Evolutionary conservation across 2,888 invertebrate genomes (phyloP).

Genomic region (Amiota communis): DNA sequence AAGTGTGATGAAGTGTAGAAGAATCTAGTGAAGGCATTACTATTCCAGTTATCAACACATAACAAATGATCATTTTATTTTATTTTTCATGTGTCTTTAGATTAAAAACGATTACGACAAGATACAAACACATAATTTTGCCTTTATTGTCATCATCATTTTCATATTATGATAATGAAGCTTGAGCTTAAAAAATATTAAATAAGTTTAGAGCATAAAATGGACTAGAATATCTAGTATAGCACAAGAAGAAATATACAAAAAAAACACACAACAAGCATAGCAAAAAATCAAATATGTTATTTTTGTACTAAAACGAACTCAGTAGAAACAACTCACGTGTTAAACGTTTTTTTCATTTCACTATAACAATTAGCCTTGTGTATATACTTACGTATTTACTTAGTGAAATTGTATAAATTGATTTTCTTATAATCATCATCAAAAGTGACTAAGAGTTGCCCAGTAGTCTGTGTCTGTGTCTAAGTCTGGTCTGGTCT

Average conservation of each 20-base stretch:
- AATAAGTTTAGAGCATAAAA: neutral
- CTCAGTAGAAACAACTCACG: neutral
- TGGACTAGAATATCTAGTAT: neutral
- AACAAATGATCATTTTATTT: constrained; percentile 34
- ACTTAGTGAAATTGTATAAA: neutral
- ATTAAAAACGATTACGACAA: constrained; percentile 46
- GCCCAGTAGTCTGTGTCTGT: neutral
- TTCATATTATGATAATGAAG: neutral
- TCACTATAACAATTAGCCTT: constrained; percentile 7
- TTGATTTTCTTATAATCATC: too few species aligned
- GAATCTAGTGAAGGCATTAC: neutral
- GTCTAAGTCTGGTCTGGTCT: neutral
- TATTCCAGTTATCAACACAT: constrained; percentile 17
- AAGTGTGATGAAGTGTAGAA: too few species aligned
- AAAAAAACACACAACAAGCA: too few species aligned
- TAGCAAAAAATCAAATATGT: too few species aligned
- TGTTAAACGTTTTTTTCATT: constrained; percentile 11
- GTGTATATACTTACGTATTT: too few species aligned
- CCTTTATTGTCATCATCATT: neutral
- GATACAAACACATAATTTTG: neutral
- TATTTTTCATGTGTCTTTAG: constrained; percentile 36
- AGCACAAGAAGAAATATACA: neutral
- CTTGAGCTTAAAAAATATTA: neutral
- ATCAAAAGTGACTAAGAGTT: too few species aligned
- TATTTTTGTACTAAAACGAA: neutral